Evolutionary conservation across 2,888 invertebrate genomes (phyloP).

Genomic region (Mesorhabditis sp.): DNA sequence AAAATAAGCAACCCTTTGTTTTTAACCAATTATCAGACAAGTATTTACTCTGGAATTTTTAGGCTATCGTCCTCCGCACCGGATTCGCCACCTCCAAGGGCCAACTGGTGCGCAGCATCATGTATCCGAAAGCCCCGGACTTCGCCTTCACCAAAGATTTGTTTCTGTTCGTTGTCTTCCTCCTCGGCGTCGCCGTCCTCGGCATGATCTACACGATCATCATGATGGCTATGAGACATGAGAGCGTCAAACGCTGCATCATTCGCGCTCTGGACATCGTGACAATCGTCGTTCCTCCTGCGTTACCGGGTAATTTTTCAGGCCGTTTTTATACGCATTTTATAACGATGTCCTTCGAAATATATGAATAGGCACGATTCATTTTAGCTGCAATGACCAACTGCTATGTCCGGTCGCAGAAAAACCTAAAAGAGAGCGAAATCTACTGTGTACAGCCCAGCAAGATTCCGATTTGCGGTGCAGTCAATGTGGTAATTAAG

Average conservation of each 20-base stretch:
- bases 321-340: too few species aligned
- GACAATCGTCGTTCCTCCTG: conserved; percentile 88
- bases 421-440: conserved; percentile 60
- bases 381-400: conserved; percentile 64
- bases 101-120: conserved; percentile 65
- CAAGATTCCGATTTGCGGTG: conserved; percentile 63
- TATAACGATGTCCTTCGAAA: too few species aligned
- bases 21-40: too few species aligned
- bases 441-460: conserved; percentile 64
- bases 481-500: conserved; percentile 58
- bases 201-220: conserved; percentile 72
- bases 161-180: conserved; percentile 29
- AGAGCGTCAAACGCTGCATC: conserved; percentile 55
- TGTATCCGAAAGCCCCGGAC: conserved; percentile 66
- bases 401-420: conserved; percentile 62
- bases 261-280: conserved; percentile 81
- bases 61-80: conserved; percentile 78
- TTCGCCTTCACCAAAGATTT: conserved; percentile 64
- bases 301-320: conserved; percentile 68
- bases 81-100: conserved; percentile 68
- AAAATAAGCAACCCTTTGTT: too few species aligned
- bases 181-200: conserved; percentile 31
- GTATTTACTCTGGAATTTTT: conserved; percentile 6
- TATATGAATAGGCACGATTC: too few species aligned
- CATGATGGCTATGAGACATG: conserved; percentile 69